phyloP scores from a whole-genome alignment of 2,113 vertebrate species.

The Syrmaticus mikado region DNA sequence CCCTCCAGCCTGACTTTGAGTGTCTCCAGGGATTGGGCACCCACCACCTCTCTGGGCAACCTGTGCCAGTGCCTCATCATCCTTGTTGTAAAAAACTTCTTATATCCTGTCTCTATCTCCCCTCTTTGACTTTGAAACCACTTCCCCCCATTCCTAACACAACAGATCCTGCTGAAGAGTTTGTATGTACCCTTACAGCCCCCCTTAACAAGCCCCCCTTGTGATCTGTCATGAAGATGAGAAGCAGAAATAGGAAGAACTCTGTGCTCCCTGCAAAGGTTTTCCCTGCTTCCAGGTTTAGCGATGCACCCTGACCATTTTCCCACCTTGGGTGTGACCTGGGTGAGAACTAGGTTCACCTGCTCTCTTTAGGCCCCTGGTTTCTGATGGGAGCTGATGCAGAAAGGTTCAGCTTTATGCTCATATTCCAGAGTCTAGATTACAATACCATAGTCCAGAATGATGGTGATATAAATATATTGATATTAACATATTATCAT shows the following conservation, averaged over 20 bases:
- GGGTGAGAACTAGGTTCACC: background rate
- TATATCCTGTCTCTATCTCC: too few relatives aligned
- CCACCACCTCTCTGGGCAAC: too few relatives aligned
- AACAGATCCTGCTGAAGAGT: too few relatives aligned
- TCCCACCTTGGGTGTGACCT: accelerated
- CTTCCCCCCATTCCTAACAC: too few relatives aligned
- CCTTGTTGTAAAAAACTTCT: too few relatives aligned
- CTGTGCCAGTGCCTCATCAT: too few relatives aligned
- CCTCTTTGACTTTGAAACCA: too few relatives aligned
- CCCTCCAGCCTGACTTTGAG: too few relatives aligned
- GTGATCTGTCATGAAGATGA: background rate
- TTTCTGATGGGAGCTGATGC: background rate
- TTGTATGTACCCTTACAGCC: too few relatives aligned
- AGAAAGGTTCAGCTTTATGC: background rate
- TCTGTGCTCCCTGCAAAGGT: background rate
- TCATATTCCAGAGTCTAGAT: background rate
- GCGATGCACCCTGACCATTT: background rate
- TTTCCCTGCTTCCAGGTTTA: background rate
- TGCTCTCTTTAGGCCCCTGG: accelerated
- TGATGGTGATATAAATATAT: background rate
- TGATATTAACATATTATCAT: too few relatives aligned
- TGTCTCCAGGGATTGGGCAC: too few relatives aligned
- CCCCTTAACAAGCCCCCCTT: too few relatives aligned
- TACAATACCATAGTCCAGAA: background rate
- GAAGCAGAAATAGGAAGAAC: background rate